Percentiles rank a stretch among this genome's conserved stretches.
These are phyloP conservation scores for Holcopasites calliopsidis DNA, from an alignment of 1,140 invertebrate species.

Conservation along the genomic window DNA sequence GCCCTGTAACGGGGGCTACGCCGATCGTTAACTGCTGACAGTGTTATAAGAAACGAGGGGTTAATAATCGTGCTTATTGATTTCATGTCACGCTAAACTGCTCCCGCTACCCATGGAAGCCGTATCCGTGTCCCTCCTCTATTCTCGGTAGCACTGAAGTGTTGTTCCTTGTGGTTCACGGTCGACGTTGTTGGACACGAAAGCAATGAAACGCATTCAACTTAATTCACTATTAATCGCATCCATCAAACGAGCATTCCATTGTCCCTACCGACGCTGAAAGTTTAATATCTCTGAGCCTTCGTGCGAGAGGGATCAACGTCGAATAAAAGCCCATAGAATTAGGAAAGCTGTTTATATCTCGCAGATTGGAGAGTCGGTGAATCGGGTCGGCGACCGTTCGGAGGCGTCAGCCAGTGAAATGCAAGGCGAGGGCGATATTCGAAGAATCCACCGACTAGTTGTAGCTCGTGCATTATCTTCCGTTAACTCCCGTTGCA, in stretches of 20 bases:
- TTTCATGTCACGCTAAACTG: conserved; percentile 36
- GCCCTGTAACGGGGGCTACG: too few species aligned
- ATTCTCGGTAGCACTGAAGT: background rate
- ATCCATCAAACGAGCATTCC: background rate
- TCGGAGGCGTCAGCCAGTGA: background rate
- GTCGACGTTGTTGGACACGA: background rate
- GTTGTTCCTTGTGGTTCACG: conserved; percentile 35
- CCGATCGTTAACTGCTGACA: background rate
- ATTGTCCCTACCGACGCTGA: too few species aligned
- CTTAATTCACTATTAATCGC: background rate
- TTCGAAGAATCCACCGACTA: conserved; percentile 25
- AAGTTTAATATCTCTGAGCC: too few species aligned
- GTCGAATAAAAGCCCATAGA: too few species aligned
- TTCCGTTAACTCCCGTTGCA: conserved; percentile 62
- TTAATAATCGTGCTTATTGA: conserved; percentile 45
- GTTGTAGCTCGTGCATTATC: conserved; percentile 55
- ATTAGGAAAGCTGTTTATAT: too few species aligned
- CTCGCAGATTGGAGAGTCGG: too few species aligned
- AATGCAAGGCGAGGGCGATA: conserved; percentile 34
- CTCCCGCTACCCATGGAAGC: conserved; percentile 20
- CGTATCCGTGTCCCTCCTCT: conserved; percentile 20
- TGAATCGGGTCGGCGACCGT: too few species aligned
- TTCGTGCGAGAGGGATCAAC: too few species aligned
- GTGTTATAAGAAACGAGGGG: conserved; percentile 8
- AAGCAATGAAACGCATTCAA: background rate